These are phyloP conservation scores for Triplophysa bombifrons DNA, from an alignment of 2,797 vertebrate species.

Conservation along the genomic window DNA sequence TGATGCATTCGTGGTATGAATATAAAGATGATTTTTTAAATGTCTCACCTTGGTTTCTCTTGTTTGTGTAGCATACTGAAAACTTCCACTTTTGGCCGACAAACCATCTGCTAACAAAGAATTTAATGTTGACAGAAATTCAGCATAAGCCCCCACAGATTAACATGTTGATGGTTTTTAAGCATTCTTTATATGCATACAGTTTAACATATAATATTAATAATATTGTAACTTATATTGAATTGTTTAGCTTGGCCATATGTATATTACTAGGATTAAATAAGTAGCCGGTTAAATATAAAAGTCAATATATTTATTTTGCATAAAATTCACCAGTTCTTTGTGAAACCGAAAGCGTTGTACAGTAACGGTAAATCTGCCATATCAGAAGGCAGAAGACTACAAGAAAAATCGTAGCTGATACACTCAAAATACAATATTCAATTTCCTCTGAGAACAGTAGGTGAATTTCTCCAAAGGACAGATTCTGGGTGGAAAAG, in stretches of 20 bases:
- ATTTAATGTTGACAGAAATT: conserved; percentile 12
- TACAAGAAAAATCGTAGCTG: conserved; percentile 70
- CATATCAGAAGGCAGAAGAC: conserved; percentile 75
- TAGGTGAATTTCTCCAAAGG: conserved; percentile 58
- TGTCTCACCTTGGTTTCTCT: conserved; percentile 44
- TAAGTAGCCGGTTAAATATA: not conserved
- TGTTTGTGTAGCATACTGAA: conserved; percentile 44
- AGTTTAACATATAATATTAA: not conserved
- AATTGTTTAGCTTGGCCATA: not conserved
- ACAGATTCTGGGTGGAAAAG: conserved; percentile 20
- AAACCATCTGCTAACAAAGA: conserved; percentile 44
- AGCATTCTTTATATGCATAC: not conserved
- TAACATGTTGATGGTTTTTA: not conserved
- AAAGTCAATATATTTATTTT: not conserved
- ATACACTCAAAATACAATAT: conserved; percentile 72
- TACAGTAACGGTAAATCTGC: conserved; percentile 72
- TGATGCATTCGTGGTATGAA: not conserved
- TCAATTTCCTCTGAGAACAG: conserved; percentile 71
- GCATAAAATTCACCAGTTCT: conserved; percentile 44
- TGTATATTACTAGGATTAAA: not conserved
- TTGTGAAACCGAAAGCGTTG: conserved; percentile 25
- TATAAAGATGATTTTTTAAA: conserved; percentile 4
- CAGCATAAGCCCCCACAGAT: not conserved
- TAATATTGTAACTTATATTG: not conserved
- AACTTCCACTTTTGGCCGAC: conserved; percentile 36